Base-by-base conservation (phyloP, 2,888 invertebrate species). In the Brachylomia viminalis region DNA sequence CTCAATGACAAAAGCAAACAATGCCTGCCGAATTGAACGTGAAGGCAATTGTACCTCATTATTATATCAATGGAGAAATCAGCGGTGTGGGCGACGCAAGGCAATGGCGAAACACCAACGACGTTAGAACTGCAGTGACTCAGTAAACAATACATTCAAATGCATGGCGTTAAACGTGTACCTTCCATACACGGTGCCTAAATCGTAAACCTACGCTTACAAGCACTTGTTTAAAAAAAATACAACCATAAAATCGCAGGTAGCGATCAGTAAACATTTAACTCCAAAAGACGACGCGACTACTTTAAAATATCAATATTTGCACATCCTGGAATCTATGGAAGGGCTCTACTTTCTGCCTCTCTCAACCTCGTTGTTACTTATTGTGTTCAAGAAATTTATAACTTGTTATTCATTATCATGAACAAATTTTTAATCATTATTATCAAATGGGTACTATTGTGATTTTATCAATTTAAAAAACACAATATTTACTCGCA, bases 11-110 rank as follows among this genome's bases (percentile, higher is more conserved):
- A 95, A 90, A 76, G 89, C 90, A 92, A 93, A 95, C 95, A 95
- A 95, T 95, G 92, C 91, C 80, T 90, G 75, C 75, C 84, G 86
- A 93, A 91, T 90, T 84, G 88, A 92, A 91, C 91, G 88, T 86
- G 87, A 89, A 91, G 90, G 90, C 92, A 92, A 93, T 92, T 92
- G 92, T 87, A 91, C 90, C 91, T 93, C 91, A 92, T 94, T 93
- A 93, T 91, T 91, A 76, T 93, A 95, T 95, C 93, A 94, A 95
- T 94, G 93, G 95, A 94, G 95, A 95, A 95, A 96, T 95, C 95
- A 91, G 90, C 85, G 84, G 86, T 92, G 94, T 94, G 92, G 95
- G 95, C 92, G 94, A 90, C 75, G 74, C 87, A 85, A 88, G 79
- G 90, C 73, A 83, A 85, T 94, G 92, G 92, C 91, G 94, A 94